Base-by-base conservation (phyloP, 2,888 invertebrate species). In the Neuroscelio doddi region DNA sequence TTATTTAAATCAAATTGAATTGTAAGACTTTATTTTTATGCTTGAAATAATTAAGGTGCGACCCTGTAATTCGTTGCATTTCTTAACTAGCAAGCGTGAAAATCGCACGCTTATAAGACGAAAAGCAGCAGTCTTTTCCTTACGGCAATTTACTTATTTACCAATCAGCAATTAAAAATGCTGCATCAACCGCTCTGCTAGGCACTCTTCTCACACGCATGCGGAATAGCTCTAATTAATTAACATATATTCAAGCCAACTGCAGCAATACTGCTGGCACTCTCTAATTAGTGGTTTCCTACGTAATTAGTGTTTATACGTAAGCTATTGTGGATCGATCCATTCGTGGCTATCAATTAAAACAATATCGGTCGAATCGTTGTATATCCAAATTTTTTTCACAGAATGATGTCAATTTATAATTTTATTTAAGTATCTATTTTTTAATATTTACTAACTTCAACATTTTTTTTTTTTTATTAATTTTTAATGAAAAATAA, bases 221-320 rank as follows among this genome's bases (percentile, higher is more conserved):
- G 67, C 71, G 73, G 80, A 80, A 79, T 77, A 77, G 73, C 77
- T 82, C 77, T 83, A 81, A 83, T 82, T 84, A 84, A 83, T 83
- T 83, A 83, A 83, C 81, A 82, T 80, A 82, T 79, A 72, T 75
- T 70, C 72, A 76, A 71, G 68, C 70, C 72, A 71, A 67, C 76
- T 70, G 69, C 70, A 61, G 69, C 68, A 65, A 26, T 64, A 57
- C 68, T 57, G 29, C 63, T 66, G 65, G 67, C 73, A 76, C 69
- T 75, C 78, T 81, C 80, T 83, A 84, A 83, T 84, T 83, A 83
- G 81, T 80, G 79, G 75, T 70, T 71, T 71, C 68, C 72, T 72
- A 68, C 75, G 76, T 83, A 83, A 84, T 83, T 83, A 82, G 80
- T 81, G 81, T 78, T 81, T 79, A 65, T 70, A 65, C 70, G 63